Evolutionary conservation across 2,797 vertebrate species (phyloP), one percentile per base, ranked within the genome.

Genomic region (Poliocrania exsul): DNA sequence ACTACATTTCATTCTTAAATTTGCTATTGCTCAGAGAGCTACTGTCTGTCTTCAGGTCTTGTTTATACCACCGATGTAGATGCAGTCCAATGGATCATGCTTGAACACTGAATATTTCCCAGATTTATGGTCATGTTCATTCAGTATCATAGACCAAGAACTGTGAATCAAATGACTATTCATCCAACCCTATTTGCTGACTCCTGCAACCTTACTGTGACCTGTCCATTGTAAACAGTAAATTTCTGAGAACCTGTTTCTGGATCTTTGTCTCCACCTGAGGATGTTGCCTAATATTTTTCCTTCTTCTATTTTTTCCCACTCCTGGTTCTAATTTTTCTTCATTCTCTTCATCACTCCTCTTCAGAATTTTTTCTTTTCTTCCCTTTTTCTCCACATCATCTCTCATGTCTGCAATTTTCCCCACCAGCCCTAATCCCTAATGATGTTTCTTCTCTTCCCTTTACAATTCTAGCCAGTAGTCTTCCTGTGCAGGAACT

Each of bases 1-100:
- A 88, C 82, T 95, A 70, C 62, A 81, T 92, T 94, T 96, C 93
- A 95, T 95, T 96, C 96, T 95, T 95, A 95, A 95, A 96, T 91
- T 80, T 80, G 33, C 70, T 77, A 44, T 79, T 4, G 1, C 82
- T 93, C 85, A 79, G 87, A 66, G 70, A 90, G 66, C 10, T 31
- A 54, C 61, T 67, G 51, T 81, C 50, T 88, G 88, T 93, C 83
- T 86, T 94, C 62, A 71, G 70, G 29, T 93, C 80, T 81, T 95
- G 85, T 92, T 96, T 91, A 88, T 79, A 81, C 49, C 80, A 84
- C 31, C 57, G 77, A 37, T 16, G 50, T 81, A 84, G 85, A 83
- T 79, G 29, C 80, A 82, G 25, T 58, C 56, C 7, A 3, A 79
- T 49, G 77, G 85, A 83, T 92, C 50, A 14, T 14, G 2, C 21